Evolutionary conservation across 2,888 invertebrate genomes (phyloP).

Genomic region (Eremobia ochroleuca): DNA sequence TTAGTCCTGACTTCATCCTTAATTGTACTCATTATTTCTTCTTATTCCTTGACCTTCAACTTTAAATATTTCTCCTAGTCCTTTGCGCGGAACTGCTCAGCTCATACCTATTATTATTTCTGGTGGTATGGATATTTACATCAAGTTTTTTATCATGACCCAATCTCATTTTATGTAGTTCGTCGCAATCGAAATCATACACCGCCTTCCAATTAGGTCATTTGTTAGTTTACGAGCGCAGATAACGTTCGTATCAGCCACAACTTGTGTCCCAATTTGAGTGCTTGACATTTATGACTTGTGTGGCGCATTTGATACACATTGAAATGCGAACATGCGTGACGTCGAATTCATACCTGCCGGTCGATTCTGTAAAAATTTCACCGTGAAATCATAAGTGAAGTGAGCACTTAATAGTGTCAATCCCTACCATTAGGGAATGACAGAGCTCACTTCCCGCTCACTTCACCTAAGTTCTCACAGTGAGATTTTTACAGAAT

Average conservation of each 20-base stretch:
- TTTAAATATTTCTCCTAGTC: not conserved
- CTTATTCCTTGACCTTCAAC: not conserved
- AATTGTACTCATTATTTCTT: not conserved
- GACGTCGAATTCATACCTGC: not conserved
- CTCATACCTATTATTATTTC: too few relatives aligned
- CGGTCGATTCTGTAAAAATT: too few relatives aligned
- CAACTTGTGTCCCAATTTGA: conserved; percentile 37
- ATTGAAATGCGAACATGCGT: conserved; percentile 31
- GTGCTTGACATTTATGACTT: conserved; percentile 40
- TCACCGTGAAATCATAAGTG: too few relatives aligned
- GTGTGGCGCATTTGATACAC: conserved; percentile 17
- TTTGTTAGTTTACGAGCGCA: conserved; percentile 40
- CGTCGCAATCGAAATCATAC: conserved; percentile 9
- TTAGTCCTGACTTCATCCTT: too few relatives aligned
- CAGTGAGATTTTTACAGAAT: too few relatives aligned
- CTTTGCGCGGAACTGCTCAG: not conserved
- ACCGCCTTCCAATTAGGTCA: conserved; percentile 42
- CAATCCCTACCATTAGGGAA: too few relatives aligned
- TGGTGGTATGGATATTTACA: not conserved
- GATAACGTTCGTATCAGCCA: conserved; percentile 36
- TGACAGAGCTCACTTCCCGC: too few relatives aligned
- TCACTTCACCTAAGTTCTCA: too few relatives aligned
- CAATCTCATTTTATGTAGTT: conserved; percentile 28
- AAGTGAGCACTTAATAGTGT: too few relatives aligned
- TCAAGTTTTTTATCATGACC: conserved; percentile 27